phyloP scores from a whole-genome alignment of 2,888 invertebrate genomes.

The Apamea sordens region DNA sequence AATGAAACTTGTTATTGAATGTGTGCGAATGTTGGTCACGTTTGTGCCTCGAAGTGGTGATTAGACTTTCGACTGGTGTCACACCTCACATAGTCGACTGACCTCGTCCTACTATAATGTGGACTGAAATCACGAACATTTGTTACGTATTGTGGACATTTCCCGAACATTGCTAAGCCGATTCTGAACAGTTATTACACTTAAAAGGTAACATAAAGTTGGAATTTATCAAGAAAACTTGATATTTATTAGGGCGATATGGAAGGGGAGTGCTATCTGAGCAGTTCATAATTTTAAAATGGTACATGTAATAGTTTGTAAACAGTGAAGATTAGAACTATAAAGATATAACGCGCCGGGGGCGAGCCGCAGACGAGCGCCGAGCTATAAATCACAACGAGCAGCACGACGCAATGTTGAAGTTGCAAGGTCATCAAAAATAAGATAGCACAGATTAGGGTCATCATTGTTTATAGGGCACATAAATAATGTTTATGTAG shows the following conservation, averaged over 20 bases:
- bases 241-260: conserved; percentile 56
- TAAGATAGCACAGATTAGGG: conserved; percentile 11
- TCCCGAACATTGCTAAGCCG: conserved; percentile 39
- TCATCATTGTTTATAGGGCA: neutral
- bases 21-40: conserved; percentile 30
- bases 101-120: conserved; percentile 45
- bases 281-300: conserved; percentile 64
- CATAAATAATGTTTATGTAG: neutral
- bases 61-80: conserved; percentile 30
- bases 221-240: conserved; percentile 62
- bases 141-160: conserved; percentile 44
- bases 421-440: conserved; percentile 35
- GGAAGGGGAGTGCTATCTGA: conserved; percentile 55
- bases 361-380: conserved; percentile 51
- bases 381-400: conserved; percentile 59
- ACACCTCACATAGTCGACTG: conserved; percentile 18
- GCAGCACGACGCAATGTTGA: conserved; percentile 48
- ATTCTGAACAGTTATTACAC: conserved; percentile 54
- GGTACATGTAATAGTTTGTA: conserved; percentile 67
- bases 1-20: conserved; percentile 3
- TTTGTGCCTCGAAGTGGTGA: conserved; percentile 37
- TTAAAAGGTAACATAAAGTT: conserved; percentile 60
- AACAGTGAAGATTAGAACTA: conserved; percentile 66
- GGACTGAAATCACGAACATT: conserved; percentile 53
- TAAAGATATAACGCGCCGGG: conserved; percentile 66